A percentile compares a stretch with the other conserved stretches of the same genome.
Evolutionary conservation across 2,888 invertebrate genomes (phyloP).

Genomic region (Dryomyza anilis): DNA sequence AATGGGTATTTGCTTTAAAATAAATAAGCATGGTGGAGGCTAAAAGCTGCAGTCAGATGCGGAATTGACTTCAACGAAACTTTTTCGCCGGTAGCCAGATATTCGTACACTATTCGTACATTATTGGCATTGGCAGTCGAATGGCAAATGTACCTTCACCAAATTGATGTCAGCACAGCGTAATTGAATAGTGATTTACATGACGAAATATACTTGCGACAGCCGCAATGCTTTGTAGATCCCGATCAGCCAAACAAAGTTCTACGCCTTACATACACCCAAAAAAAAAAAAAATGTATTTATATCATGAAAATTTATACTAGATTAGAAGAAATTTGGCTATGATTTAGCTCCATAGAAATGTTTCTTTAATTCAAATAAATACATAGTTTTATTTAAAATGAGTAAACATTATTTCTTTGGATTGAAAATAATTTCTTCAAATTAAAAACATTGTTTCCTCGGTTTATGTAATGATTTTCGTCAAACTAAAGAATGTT

Average conservation of each 20-base stretch:
- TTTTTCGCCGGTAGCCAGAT: conserved; percentile 27
- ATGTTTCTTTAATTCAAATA: no score
- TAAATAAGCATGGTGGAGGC: conserved; percentile 33
- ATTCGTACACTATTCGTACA: conserved; percentile 26
- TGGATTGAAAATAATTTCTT: no score
- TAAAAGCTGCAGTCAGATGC: conserved; percentile 27
- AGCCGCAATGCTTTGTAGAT: conserved; percentile 17
- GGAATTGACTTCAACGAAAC: conserved; percentile 21
- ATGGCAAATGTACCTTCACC: conserved; percentile 22
- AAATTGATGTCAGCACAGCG: conserved; percentile 15
- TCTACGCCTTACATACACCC: conserved; percentile 29
- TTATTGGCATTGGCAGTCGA: conserved; percentile 23
- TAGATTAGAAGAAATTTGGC: no score
- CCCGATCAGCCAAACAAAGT: conserved; percentile 21
- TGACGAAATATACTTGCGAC: conserved; percentile 19
- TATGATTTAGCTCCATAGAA: no score
- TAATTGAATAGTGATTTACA: conserved; percentile 26
- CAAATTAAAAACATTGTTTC: no score
- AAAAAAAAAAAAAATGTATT: no score
- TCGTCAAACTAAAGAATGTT: no score
- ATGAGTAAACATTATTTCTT: no score
- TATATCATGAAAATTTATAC: no score
- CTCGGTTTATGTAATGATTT: no score
- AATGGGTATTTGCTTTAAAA: no score
- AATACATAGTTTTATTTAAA: no score